phyloP scores from a whole-genome alignment of 2,888 invertebrate species.

The Heliothis peltigera region DNA sequence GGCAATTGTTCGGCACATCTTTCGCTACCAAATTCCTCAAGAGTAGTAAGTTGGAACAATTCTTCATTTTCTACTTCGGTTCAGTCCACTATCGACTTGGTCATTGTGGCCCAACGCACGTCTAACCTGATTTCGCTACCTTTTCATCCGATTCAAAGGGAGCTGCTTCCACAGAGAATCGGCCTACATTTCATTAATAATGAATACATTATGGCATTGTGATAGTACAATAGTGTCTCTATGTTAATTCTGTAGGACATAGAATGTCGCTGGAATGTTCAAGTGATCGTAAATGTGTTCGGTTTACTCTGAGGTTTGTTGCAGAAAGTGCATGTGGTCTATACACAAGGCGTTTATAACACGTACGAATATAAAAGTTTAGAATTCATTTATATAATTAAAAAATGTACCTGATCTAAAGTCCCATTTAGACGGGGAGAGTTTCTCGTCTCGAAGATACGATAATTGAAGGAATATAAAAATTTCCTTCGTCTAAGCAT shows the following conservation, averaged over 20 bases:
- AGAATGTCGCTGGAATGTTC: conserved; percentile 39
- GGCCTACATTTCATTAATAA: conserved; percentile 62
- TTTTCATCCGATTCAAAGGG: conserved; percentile 64
- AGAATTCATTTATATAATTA: too few species aligned
- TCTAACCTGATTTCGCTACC: conserved; percentile 67
- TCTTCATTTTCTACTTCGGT: conserved; percentile 3
- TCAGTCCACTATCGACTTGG: conserved; percentile 13
- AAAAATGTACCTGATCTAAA: too few species aligned
- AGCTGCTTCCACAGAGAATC: conserved; percentile 54
- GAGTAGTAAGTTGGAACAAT: conserved; percentile 5
- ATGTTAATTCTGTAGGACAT: conserved; percentile 55
- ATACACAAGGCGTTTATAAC: too few species aligned
- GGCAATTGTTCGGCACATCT: background rate
- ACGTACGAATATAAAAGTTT: too few species aligned
- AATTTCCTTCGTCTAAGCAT: too few species aligned
- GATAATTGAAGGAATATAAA: too few species aligned
- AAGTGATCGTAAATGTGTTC: conserved; percentile 36
- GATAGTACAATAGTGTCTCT: conserved; percentile 50
- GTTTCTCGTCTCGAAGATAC: too few species aligned
- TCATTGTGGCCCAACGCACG: conserved; percentile 58
- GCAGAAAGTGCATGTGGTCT: background rate
- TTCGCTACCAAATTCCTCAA: background rate
- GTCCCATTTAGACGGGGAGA: too few species aligned
- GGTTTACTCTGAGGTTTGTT: conserved; percentile 30
- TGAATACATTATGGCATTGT: conserved; percentile 59